Base-by-base conservation (phyloP, 2,888 invertebrate genomes). In the Apotomis betuletana region DNA sequence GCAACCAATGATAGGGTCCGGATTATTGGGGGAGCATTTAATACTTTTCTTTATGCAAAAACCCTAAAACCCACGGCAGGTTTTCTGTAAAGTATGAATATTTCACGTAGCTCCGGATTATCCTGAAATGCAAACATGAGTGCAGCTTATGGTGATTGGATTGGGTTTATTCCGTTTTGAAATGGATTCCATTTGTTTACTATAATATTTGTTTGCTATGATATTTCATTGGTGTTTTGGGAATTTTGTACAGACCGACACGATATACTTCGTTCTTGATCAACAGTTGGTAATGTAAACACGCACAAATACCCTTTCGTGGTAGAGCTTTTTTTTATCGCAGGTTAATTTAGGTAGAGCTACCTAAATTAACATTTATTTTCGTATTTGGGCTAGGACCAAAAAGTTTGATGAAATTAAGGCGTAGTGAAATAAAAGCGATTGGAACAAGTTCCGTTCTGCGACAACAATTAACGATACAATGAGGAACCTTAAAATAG, bases 1-100 rank as follows among this genome's bases (percentile, higher is more conserved):
- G 76, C 75, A 75, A 75, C 65, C 71, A 64, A 70, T 69, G 75
- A 77, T 77, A 75, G 76, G 76, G 79, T 77, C 71, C 68, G 79
- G 83, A 82, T 84, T 84, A 84, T 83, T 75, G 72, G 67, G 78
- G 77, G 73, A 70, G 80, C 81, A 83, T 83, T 83, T 82, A 83
- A 82, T 81, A 82, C 83, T 70, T 70, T 72, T 59, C 58, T 67
- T 58, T 72, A 44, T 55, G 36, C 13, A 52, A 54, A 70, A 67
- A 51, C 46, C 55, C 44, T 69, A 61, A 61, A 49, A 38, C 55
- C 36, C 55, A 69, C 55, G 36, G 54, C 46, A 61, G 27, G 27
- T 27, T 64, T 54, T 55, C 41, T 36, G 15, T 36, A 41, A 69
- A 52, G 41, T 55, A 61, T 70, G 10, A 70, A 70, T 70, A 67